Conservation (phyloP, 2,888 invertebrate species). For the Zelleria hepariella region DNA sequence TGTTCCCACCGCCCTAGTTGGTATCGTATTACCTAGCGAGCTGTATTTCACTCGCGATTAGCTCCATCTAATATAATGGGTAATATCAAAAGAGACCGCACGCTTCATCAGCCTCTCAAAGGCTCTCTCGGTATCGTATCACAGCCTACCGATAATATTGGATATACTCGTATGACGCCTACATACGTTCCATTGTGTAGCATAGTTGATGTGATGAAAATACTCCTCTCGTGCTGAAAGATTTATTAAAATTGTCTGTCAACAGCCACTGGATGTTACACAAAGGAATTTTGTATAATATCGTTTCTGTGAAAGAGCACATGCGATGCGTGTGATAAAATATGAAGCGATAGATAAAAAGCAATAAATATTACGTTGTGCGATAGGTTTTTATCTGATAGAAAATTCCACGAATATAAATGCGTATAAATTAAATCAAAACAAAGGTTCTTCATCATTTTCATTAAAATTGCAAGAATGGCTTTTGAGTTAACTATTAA, state of each 20-base stretch:
- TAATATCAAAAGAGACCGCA: neutral
- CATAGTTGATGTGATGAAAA: neutral
- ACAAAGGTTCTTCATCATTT: no score
- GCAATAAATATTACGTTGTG: no score
- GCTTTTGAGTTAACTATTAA: no score
- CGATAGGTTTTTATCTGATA: no score
- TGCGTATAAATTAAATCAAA: no score
- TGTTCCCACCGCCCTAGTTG: neutral
- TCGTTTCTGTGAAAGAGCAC: no score
- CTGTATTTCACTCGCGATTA: neutral
- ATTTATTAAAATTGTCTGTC: neutral
- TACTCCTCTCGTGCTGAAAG: neutral
- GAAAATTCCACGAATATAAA: no score
- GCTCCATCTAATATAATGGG: neutral
- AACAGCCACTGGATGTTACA: no score
- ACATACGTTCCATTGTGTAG: neutral
- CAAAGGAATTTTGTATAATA: no score
- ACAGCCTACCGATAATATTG: neutral
- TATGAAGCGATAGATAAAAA: no score
- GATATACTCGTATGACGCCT: neutral
- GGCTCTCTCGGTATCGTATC: neutral
- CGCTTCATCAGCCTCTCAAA: conserved; percentile 1
- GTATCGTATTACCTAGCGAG: neutral
- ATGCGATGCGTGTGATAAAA: no score
- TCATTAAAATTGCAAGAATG: no score